phyloP scores from a whole-genome alignment of 2,797 vertebrate genomes.

The Otolemur crassicaudatus region DNA sequence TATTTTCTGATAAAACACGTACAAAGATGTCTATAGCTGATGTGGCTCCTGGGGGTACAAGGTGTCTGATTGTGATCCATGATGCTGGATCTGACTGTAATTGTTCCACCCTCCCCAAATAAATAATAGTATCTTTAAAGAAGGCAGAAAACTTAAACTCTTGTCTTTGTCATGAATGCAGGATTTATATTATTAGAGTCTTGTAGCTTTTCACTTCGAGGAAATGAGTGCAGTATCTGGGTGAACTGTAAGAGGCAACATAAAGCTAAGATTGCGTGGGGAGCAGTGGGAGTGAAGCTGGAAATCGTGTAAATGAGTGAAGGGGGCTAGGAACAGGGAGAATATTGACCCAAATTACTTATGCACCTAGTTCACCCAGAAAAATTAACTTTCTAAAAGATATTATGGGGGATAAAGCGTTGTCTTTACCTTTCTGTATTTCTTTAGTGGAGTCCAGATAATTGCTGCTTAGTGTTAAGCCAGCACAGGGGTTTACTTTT shows the following conservation, averaged over 20 bases:
- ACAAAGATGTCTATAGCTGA: neutral
- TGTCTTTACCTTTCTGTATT: neutral
- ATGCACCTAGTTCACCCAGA: neutral
- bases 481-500: neutral
- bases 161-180: slow-evolving; percentile 26
- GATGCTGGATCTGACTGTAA: slow-evolving; percentile 18
- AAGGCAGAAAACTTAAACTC: slow-evolving; percentile 54
- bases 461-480: neutral
- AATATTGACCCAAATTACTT: neutral
- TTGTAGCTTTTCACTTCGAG: slow-evolving; percentile 24
- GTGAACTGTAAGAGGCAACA: neutral
- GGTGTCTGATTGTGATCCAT: neutral
- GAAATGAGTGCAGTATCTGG: neutral
- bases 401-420: neutral
- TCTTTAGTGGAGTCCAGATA: slow-evolving; percentile 3
- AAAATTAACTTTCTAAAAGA: slow-evolving; percentile 61
- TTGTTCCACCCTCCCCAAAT: neutral
- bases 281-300: neutral
- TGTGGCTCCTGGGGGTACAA: neutral
- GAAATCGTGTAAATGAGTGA: neutral
- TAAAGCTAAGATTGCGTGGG: neutral
- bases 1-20: slow-evolving; percentile 55
- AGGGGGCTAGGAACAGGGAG: neutral
- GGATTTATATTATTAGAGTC: neutral
- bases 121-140: slow-evolving; percentile 34